Base-by-base conservation (phyloP, 2,888 invertebrate genomes). In the Spisula subtruncata region DNA sequence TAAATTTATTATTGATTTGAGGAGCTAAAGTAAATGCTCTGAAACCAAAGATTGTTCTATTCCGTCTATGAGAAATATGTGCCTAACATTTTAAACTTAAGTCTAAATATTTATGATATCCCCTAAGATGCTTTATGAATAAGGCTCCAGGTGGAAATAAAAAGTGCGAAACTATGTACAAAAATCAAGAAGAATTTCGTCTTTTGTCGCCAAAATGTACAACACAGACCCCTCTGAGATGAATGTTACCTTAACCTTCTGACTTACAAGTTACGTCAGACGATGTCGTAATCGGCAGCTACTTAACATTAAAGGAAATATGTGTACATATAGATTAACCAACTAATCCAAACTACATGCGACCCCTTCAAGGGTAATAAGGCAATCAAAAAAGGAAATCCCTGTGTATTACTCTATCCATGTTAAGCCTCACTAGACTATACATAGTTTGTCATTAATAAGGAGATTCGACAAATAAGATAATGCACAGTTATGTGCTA, bases 271-370 rank as follows among this genome's bases (percentile, higher is more conserved):
- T 20, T 35, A n/a, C 32, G 48, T 48, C 25, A 84, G 84, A 56
- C 80, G 54, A 80, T 60, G 35, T 35, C 25, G n/a, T 80, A 80
- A 85, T 85, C 80, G 41, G 25, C 20, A 1, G 54, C 54, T 85
- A 79, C 85, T 85, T 85, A 54, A 85, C 85, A 80, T 80, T 75
- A 84, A 84, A 84, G 84, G 46, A 75, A 84, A 84, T 51, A 25
- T 85, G 54, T 85, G 80, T 85, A 60, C 80, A n/a, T 14, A 41
- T 1, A 56, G 85, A 85, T 85, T 85, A 85, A 32, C 54, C 1
- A 12, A 35, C 8, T 80, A 85, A 85, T 79, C 85, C 20, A 14
- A 29, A 71, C 71, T 84, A 25, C 25, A 84, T 84, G 16, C 29
- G 56, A 54, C 85, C 80, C 54, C 56, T 48, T 79, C 25, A 85